Evolutionary conservation across 2,888 invertebrate genomes (phyloP).

Genomic region (Drosophila austrosaltans): DNA sequence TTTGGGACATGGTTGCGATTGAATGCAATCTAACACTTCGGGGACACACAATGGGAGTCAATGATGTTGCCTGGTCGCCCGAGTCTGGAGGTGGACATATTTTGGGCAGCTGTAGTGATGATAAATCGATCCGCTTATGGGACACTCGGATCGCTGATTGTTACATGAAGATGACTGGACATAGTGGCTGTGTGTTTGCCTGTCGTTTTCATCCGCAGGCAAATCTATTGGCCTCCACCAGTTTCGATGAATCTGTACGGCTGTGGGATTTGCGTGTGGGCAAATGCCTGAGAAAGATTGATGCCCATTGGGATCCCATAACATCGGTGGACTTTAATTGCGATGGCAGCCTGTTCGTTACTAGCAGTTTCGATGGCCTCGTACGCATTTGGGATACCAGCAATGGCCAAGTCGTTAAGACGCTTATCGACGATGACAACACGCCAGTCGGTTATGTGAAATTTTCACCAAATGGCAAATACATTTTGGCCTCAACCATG

Average conservation of each 20-base stretch:
- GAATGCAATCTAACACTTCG: constrained; percentile 98
- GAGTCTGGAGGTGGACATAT: constrained; percentile 88
- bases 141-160: constrained; percentile 97
- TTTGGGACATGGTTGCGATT: constrained; percentile 99
- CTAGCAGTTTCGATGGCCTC: constrained; percentile 98
- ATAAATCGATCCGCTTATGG: constrained; percentile 95
- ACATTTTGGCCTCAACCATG: constrained; percentile 97
- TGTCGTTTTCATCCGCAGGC: constrained; percentile 99
- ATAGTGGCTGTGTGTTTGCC: constrained; percentile 99
- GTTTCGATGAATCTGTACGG: constrained; percentile 99
- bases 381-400: constrained; percentile 99
- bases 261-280: constrained; percentile 99
- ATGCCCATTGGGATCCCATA: constrained; percentile 99
- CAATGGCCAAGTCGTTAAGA: constrained; percentile 99
- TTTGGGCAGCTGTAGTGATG: constrained; percentile 97
- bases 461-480: constrained; percentile 99
- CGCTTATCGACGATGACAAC: constrained; percentile 99
- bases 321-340: constrained; percentile 99
- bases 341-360: constrained; percentile 98
- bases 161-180: constrained; percentile 97
- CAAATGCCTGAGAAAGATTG: constrained; percentile 97
- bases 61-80: constrained; percentile 99
- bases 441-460: constrained; percentile 99
- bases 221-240: constrained; percentile 98
- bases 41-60: constrained; percentile 98